Percentiles rank a stretch among this genome's conserved stretches.
Conservation (phyloP, 2,797 vertebrate genomes). For the Dendrocincla fuliginosa region DNA sequence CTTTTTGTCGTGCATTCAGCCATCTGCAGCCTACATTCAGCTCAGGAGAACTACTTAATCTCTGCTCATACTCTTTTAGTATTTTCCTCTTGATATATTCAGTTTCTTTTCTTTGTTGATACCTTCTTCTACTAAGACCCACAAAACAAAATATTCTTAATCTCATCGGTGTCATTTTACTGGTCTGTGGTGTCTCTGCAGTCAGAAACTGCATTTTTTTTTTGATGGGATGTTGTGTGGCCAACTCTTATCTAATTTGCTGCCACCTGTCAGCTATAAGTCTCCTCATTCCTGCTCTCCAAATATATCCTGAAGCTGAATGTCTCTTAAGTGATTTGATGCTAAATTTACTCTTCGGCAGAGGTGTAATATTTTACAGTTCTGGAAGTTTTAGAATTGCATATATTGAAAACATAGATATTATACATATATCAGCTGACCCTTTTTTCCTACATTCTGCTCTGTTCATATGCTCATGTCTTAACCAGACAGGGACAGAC, state of each 20-base stretch:
- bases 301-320: background rate
- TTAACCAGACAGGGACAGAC: background rate
- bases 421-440: background rate
- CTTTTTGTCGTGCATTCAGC: background rate
- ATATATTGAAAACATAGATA: background rate
- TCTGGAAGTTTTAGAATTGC: background rate
- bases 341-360: background rate
- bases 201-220: background rate
- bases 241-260: background rate
- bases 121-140: background rate
- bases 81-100: background rate
- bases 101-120: background rate
- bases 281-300: background rate
- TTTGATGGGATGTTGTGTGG: background rate
- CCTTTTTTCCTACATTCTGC: background rate
- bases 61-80: background rate
- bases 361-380: background rate
- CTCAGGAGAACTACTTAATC: background rate
- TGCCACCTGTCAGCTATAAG: background rate
- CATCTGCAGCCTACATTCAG: background rate
- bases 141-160: background rate
- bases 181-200: background rate
- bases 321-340: background rate
- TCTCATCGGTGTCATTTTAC: background rate
- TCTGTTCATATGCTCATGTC: background rate